Conservation (phyloP, 2,797 vertebrate genomes). For the Ptychobarbus kaznakovi region DNA sequence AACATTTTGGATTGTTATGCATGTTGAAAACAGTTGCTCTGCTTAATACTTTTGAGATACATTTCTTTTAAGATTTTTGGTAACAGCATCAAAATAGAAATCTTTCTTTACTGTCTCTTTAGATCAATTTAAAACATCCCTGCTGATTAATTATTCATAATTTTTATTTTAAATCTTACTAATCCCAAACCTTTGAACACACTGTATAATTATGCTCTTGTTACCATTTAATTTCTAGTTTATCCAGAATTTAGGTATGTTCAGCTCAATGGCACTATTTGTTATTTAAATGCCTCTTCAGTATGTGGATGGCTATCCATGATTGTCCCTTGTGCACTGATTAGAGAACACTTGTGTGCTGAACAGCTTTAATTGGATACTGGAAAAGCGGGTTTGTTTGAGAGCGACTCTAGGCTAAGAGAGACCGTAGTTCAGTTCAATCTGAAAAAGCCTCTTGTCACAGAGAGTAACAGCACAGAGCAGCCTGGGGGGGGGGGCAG, state of each 20-base stretch:
- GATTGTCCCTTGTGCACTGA: conserved; percentile 27
- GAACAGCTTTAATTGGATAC: conserved; percentile 51
- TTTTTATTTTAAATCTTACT: too few relatives aligned
- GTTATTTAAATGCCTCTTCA: conserved; percentile 29
- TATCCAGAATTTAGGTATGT: not conserved
- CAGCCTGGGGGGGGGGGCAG: conserved; percentile 18
- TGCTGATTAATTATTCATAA: not conserved
- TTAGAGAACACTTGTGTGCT: conserved; percentile 48
- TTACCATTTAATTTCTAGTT: not conserved
- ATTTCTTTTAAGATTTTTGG: not conserved
- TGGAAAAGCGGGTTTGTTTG: conserved; percentile 52
- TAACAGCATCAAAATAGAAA: not conserved
- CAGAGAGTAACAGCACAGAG: conserved; percentile 64
- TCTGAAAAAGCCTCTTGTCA: conserved; percentile 48
- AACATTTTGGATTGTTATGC: not conserved
- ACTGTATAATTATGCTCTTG: not conserved
- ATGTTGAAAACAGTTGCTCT: not conserved
- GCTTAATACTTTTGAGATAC: not conserved
- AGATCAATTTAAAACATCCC: not conserved
- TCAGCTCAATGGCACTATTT: conserved; percentile 18
- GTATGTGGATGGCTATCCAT: conserved; percentile 41
- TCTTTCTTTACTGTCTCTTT: not conserved
- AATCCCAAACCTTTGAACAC: not conserved
- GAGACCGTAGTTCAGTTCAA: conserved; percentile 58
- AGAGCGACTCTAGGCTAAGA: conserved; percentile 38